Evolutionary conservation across 2,888 invertebrate species (phyloP).

Genomic region (Drepana falcataria): DNA sequence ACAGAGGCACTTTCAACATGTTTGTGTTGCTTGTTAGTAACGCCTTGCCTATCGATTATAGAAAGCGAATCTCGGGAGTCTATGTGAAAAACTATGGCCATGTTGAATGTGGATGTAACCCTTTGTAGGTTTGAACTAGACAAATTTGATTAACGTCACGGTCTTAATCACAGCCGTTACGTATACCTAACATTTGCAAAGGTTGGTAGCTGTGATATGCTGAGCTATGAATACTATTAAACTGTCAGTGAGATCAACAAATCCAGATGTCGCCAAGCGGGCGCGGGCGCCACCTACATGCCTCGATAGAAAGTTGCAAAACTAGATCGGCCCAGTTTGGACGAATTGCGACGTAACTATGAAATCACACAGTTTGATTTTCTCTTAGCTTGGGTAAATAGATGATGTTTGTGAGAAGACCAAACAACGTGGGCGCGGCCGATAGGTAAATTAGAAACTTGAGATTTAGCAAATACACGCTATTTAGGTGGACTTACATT

Average conservation of each 20-base stretch:
- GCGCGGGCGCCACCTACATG: conserved; percentile 53
- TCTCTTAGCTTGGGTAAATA: conserved; percentile 38
- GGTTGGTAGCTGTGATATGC: conserved; percentile 12
- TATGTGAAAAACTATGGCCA: conserved; percentile 32
- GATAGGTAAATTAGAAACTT: conserved; percentile 17
- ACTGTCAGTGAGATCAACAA: conserved; percentile 34
- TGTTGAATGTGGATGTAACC: conserved; percentile 34
- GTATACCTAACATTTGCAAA: conserved; percentile 17
- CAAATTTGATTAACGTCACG: conserved; percentile 29
- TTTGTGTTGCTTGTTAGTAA: conserved; percentile 66
- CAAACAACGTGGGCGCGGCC: conserved; percentile 14
- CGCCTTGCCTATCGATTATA: conserved; percentile 58
- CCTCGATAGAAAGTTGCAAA: conserved; percentile 72
- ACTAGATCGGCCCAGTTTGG: conserved; percentile 64
- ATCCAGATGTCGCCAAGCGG: conserved; percentile 44
- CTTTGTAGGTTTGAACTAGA: conserved; percentile 23
- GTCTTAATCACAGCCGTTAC: conserved; percentile 20
- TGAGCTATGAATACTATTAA: conserved; percentile 27
- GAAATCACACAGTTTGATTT: conserved; percentile 48
- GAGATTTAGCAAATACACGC: conserved; percentile 7
- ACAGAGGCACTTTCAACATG: conserved; percentile 73
- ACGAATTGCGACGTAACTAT: conserved; percentile 47
- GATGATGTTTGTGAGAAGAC: conserved; percentile 5
- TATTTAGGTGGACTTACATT: not conserved
- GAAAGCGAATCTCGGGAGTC: conserved; percentile 52